Base-by-base conservation (phyloP, 2,797 vertebrate genomes). In the Enteromius fasciolatus region DNA sequence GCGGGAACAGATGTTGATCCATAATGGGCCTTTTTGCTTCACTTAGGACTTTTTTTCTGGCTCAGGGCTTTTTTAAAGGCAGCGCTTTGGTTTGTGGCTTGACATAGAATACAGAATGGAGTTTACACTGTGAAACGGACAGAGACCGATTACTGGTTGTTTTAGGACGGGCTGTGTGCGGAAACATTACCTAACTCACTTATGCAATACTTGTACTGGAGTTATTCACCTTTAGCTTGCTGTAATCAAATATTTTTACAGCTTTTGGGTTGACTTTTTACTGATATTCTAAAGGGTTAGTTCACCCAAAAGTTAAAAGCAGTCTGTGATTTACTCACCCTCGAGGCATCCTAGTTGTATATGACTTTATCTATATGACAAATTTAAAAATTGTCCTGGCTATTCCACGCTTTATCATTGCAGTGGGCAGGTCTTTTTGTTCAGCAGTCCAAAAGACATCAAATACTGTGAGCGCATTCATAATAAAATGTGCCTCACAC, bases 1-100 rank as follows among this genome's bases (percentile, higher is more conserved):
- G 92, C 90, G 90, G 92, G 93, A 93, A 93, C 92, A 94, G 92
- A 94, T 90, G 90, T 92, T 93, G 91, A 93, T 93, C 92, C 89
- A 92, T 93, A 93, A 94, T 92, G 91, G 91, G 63, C 33, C 72
- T 77, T 80, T 83, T 83, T 93, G 90, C 90, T 88, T 90, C 89
- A 76, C 78, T 83, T 86, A 72, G 74, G 31, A 76, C 84, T 78
- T 83, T 86, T 63, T 73, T 50, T 83, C 18, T 11, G 59, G 73
- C 86, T 86, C 86, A 83, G 89, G 91, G 84, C 89, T 91, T 91
- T 87, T 86, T 82, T 84, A 90, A 90, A 89, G 69, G 46, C 61
- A 48, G 74, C 20, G 39, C 72, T n/a, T 72, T 48, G 54, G 33
- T 72, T 66, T 78, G 76, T 69, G 68, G 31, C 48, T 72, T 9